These are phyloP conservation scores for Litocranius walleri DNA, from an alignment of 2,113 vertebrate species.

Conservation along the genomic window DNA sequence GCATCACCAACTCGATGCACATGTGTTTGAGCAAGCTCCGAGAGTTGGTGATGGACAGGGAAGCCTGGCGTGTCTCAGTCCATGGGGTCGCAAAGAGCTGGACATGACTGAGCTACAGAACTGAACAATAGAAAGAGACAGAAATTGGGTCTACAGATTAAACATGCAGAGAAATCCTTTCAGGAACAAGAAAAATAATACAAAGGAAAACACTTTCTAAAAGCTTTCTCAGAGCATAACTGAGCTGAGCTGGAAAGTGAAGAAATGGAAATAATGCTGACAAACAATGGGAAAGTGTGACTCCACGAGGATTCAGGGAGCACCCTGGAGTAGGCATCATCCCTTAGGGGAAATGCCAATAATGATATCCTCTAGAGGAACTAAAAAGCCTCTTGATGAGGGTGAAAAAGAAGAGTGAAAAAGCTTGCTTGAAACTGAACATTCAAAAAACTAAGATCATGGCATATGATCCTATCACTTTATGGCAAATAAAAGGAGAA, in stretches of 20 bases:
- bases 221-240: neutral
- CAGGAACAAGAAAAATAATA: constrained; percentile 14
- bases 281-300: neutral
- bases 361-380: neutral
- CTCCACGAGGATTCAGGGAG: neutral
- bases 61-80: neutral
- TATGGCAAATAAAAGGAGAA: neutral
- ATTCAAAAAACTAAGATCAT: neutral
- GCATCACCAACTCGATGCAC: neutral
- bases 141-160: neutral
- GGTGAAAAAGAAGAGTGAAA: neutral
- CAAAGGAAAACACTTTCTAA: neutral
- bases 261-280: neutral
- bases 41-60: neutral
- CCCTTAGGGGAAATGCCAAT: neutral
- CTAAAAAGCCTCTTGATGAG: neutral
- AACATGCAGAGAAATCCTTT: neutral
- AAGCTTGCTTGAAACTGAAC: neutral
- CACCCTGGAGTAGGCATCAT: neutral
- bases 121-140: neutral
- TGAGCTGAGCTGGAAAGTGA: neutral
- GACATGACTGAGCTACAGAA: neutral
- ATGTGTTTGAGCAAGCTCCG: neutral
- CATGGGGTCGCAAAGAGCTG: neutral
- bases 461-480: neutral